Evolutionary conservation across 2,113 vertebrate species (phyloP), one percentile per base, ranked within the genome.

Genomic region (Anarhynchus alexandrinus): DNA sequence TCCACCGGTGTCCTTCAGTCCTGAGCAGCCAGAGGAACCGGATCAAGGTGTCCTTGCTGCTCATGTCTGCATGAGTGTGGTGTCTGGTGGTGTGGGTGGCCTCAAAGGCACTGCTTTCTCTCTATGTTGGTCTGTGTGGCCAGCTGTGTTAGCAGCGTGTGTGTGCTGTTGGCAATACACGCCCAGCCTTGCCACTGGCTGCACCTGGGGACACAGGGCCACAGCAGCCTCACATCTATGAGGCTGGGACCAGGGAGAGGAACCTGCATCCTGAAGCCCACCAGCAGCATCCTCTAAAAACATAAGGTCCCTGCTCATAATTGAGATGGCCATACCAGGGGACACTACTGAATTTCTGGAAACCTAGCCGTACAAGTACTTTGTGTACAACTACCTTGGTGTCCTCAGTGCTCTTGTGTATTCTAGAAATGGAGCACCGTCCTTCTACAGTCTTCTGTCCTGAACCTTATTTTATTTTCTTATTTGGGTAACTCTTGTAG

Each of bases 401-500:
- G 55, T 47, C 55, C 55, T 74, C 26, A 8, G 36, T 70, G 45
- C 45, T 45, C 45, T 45, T 45, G 45, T 19, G 45, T 45, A 45
- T 45, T 45, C 45, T 19, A 45, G 45, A 92, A 94, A 70, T 23
- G 12, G 51, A 70, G 47, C 45, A n/a, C 5, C 2, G 2, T 32
- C 11, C 30, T 88, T 92, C 47, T 47, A n/a, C 5, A 47, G 20
- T 34, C 55, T 70, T 66, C 42, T 70, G 55, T 62, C 51, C 27
- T 52, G 36, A 79, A 85, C 19, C 38, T 72, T 59, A 58, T 77
- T 81, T 84, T 69, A 59, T 77, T 94, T 82, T 65, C 34, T 90
- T 85, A 76, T 86, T 93, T 92, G 89, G 81, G 65, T 71, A 40
- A 43, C 36, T 88, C 70, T 78, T 81, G 43, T 30, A 85, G 65